phyloP scores from a whole-genome alignment of 2,113 vertebrate species.

The Anoura caudifer region DNA sequence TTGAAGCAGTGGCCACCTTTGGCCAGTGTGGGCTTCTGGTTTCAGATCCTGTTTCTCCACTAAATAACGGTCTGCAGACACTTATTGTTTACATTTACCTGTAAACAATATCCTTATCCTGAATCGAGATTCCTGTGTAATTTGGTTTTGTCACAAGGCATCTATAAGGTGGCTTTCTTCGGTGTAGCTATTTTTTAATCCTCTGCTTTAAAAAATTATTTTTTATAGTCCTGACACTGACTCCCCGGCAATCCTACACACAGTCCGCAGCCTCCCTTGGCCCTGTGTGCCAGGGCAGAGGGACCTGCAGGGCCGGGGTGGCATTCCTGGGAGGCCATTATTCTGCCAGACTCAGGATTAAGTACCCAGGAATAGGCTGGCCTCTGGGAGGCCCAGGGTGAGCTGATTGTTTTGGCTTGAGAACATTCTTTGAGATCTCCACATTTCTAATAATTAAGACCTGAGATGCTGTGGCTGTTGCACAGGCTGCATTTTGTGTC shows the following conservation, averaged over 20 bases:
- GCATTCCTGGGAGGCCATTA: background rate
- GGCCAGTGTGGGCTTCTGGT: background rate
- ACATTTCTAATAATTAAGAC: constrained; percentile 29
- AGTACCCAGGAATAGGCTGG: background rate
- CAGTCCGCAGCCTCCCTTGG: background rate
- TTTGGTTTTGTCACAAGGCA: background rate
- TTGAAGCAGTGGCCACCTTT: background rate
- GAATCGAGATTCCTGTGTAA: background rate
- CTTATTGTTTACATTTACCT: background rate
- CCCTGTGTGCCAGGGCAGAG: background rate
- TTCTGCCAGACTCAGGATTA: background rate
- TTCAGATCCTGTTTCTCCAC: background rate
- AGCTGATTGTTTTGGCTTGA: background rate
- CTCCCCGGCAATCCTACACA: accelerated
- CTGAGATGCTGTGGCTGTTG: background rate
- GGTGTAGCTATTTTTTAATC: background rate
- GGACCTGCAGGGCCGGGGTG: background rate
- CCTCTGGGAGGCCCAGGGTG: background rate
- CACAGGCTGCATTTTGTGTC: background rate
- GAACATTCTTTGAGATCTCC: background rate
- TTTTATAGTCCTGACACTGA: background rate
- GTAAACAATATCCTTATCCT: background rate
- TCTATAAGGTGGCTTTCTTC: background rate
- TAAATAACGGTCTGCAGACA: accelerated
- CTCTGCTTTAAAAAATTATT: background rate